These are phyloP conservation scores for Dolichopus griseipennis DNA, from an alignment of 2,888 invertebrate species.

Conservation along the genomic window DNA sequence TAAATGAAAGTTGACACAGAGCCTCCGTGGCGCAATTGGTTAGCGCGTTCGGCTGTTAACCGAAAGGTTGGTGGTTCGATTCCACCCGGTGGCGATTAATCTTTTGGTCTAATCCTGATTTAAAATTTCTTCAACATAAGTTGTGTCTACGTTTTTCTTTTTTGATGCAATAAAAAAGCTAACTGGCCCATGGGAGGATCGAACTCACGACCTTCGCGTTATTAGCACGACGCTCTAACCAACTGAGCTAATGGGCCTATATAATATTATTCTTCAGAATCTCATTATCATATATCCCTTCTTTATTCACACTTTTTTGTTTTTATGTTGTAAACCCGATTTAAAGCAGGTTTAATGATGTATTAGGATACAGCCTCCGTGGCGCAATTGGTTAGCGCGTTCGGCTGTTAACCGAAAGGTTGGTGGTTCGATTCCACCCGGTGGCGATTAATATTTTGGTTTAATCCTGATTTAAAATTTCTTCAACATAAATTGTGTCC, in stretches of 20 bases:
- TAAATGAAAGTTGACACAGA: too few species aligned
- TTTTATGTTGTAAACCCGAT: too few species aligned
- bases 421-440: slow-evolving; percentile 91
- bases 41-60: slow-evolving; percentile 94
- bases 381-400: slow-evolving; percentile 89
- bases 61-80: slow-evolving; percentile 93
- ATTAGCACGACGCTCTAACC: slow-evolving; percentile 11
- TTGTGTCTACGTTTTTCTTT: too few species aligned
- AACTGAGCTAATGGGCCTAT: too few species aligned
- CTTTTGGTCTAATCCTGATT: too few species aligned
- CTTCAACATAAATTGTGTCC: too few species aligned
- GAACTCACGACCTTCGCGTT: slow-evolving; percentile 11
- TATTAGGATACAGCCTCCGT: slow-evolving; percentile 77
- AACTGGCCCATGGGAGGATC: slow-evolving; percentile 9
- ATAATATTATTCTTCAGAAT: too few species aligned
- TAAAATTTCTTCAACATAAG: too few species aligned
- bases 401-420: slow-evolving; percentile 95
- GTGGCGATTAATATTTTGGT: slow-evolving; percentile 62
- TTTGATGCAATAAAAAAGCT: too few species aligned
- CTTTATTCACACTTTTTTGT: too few species aligned
- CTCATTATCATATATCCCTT: too few species aligned
- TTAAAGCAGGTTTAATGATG: slow-evolving; percentile 92
- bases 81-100: slow-evolving; percentile 73
- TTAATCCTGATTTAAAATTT: too few species aligned
- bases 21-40: slow-evolving; percentile 81